Base-by-base conservation (phyloP, 2,888 invertebrate genomes). In the Luperina testacea region DNA sequence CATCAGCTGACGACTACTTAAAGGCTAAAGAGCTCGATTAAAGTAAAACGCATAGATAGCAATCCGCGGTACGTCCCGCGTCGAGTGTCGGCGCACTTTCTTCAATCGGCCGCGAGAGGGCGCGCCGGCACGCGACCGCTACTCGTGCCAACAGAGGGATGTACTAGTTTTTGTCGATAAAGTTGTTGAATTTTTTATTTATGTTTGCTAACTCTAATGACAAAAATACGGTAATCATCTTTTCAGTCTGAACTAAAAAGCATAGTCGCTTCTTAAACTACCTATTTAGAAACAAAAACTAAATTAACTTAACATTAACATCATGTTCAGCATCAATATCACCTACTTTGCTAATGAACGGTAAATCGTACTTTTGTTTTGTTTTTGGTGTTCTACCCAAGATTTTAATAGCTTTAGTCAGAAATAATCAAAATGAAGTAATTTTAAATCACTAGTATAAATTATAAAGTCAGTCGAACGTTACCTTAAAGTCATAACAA, bases 71-170 rank as follows among this genome's bases (percentile, higher is more conserved):
- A 84, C 80, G 87, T 85, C 83, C 82, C 83, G 83, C 82, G 86
- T 84, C 82, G 86, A 86, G 85, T 87, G 85, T 84, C 89, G 87
- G 89, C 83, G 87, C 84, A 94, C 95, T 95, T 95, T 95, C 95
- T 92, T 92, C 92, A 90, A 88, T 85, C 88, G 88, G 85, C 90
- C 89, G 90, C 90, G 88, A 91, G 93, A 92, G 93, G 93, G 94
- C 93, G 93, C 94, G 94, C 93, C 91, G 95, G 95, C 96, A 96
- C 96, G 96, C 96, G 96, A 95, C 96, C 94, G 94, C 95, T 94
- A 94, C 94, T 95, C 94, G 93, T 93, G 92, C 92, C 88, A 84
- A 75, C 78, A 72, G 90, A 94, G 92, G 64, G 90, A 84, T 82
- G 91, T 53, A 87, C 69, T 57, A 32, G 6, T 32, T 6, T 38